A percentile compares a stretch with the other conserved stretches of the same genome.
These are phyloP conservation scores for Cephus rjabovi DNA, from an alignment of 2,888 invertebrate species.

Conservation along the genomic window DNA sequence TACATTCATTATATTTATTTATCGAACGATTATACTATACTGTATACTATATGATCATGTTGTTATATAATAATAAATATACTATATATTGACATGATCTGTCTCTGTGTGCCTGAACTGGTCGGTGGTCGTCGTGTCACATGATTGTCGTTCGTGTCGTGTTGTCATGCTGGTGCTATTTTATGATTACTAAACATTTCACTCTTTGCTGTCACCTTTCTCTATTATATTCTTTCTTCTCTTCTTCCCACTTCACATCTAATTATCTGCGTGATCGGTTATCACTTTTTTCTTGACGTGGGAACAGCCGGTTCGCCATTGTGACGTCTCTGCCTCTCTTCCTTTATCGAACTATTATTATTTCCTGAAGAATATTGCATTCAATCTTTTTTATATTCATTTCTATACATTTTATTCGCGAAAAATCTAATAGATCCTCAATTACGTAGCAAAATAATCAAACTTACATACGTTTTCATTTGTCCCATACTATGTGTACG, in stretches of 20 bases:
- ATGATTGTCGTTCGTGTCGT: conserved; percentile 67
- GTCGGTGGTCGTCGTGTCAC: conserved; percentile 67
- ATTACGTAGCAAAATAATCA: neutral
- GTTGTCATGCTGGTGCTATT: conserved; percentile 67
- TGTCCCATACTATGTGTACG: neutral
- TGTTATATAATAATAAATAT: conserved; percentile 30
- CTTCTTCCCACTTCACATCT: neutral
- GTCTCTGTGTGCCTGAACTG: conserved; percentile 67
- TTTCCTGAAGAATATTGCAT: neutral
- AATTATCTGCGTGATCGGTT: neutral
- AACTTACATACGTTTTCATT: neutral
- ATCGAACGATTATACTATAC: conserved; percentile 36
- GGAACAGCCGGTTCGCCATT: neutral
- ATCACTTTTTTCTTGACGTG: neutral
- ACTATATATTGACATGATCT: conserved; percentile 56
- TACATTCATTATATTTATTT: conserved; percentile 45
- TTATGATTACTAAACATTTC: conserved; percentile 18
- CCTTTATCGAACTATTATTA: neutral
- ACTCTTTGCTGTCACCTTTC: neutral
- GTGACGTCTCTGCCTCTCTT: neutral
- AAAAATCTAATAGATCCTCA: neutral
- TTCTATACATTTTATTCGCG: no score
- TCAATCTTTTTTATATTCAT: neutral
- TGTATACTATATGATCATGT: conserved; percentile 30
- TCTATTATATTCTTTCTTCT: neutral